phyloP scores from a whole-genome alignment of 1,140 invertebrate genomes.

The Linepithema humile region DNA sequence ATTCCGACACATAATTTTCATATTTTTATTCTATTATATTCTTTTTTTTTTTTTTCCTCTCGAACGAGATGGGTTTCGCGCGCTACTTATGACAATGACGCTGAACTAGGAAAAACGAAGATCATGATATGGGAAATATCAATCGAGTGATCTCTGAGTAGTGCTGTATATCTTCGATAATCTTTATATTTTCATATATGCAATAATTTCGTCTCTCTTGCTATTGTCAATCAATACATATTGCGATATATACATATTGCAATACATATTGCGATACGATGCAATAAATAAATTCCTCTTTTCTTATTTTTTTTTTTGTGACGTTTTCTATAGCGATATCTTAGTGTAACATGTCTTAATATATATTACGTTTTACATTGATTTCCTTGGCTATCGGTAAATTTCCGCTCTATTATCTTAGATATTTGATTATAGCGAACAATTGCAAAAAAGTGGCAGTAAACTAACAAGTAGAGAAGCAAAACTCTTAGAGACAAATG shows the following conservation, averaged over 20 bases:
- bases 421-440: slow-evolving; percentile 64
- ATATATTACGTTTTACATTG: slow-evolving; percentile 52
- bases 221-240: slow-evolving; percentile 78
- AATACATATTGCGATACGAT: slow-evolving; percentile 74
- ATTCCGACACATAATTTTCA: slow-evolving; percentile 14
- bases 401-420: slow-evolving; percentile 53
- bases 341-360: slow-evolving; percentile 51
- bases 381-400: slow-evolving; percentile 56
- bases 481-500: slow-evolving; percentile 50
- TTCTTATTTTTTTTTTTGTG: slow-evolving; percentile 13
- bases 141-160: slow-evolving; percentile 19
- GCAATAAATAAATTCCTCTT: slow-evolving; percentile 63
- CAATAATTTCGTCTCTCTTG: slow-evolving; percentile 64
- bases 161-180: too few relatives aligned
- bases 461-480: slow-evolving; percentile 58
- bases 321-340: slow-evolving; percentile 40
- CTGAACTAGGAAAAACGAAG: slow-evolving; percentile 33
- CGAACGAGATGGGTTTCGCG: background rate
- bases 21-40: slow-evolving; percentile 7
- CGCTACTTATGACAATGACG: slow-evolving; percentile 37
- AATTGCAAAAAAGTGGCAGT: slow-evolving; percentile 67
- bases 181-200: slow-evolving; percentile 53
- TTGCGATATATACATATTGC: too few relatives aligned
- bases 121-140: slow-evolving; percentile 63
- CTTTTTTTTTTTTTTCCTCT: background rate